Base-by-base conservation (phyloP, 37 sponge, comb jelly and placozoan species). In the Chondrosia reniformis region DNA sequence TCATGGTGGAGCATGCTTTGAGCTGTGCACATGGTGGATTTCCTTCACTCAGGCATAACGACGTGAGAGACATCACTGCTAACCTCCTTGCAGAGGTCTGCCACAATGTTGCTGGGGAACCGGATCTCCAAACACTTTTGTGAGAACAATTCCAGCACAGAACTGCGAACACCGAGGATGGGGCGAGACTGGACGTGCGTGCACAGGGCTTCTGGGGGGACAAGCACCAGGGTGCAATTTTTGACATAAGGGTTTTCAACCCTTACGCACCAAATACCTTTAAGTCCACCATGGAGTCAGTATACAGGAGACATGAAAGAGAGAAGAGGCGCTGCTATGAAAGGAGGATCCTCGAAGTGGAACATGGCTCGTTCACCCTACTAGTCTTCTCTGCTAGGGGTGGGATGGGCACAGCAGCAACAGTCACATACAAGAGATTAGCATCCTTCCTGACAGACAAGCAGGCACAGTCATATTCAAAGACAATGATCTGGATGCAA, bases 201-300 rank as follows among this genome's bases (percentile, higher is more conserved):
- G n/a, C n/a, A 6, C 28, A 59, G n/a, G 61, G 61, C 28, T 59
- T 59, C 61, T 59, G 61, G 61, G 61, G 61, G 7, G 61, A 30
- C 8, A 59, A 13, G n/a, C 28, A 30, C 4, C 30, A 59, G n/a
- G 28, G n/a, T 25, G 22, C 61, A 59, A 30, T 59, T 59, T 7
- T 59, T 6, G 61, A 59, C 28, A 30, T 59, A 59, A 59, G 61
- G 61, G 61, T 59, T 59, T 59, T 59, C 22, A 59, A 59, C n/a
- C 61, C 61, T 30, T 59, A 30, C 61, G 61, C 61, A 25, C 22
- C 6, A 59, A 30, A 25, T 5, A 59, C n/a, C n/a, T 13, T 7
- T 19, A 25, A 13, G 28, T 59, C 61, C n/a, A 19, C 61, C 8
- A 25, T 59, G 7, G 17, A 19, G 28, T 25, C 61, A 19, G 28